phyloP scores from a whole-genome alignment of 1,140 invertebrate species.

The Leptopilina clavipes region DNA sequence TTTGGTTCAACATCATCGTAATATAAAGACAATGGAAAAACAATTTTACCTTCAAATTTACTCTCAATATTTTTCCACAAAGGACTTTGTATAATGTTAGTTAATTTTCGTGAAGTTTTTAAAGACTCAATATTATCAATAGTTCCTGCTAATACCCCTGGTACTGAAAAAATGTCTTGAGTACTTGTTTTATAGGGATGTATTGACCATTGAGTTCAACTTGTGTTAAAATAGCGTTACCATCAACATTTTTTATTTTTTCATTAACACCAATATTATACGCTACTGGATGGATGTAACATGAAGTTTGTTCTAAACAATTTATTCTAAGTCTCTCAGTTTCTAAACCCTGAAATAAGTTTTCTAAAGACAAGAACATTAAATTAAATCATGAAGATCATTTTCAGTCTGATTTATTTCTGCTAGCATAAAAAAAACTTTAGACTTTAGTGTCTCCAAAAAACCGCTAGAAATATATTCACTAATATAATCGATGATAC shows the following conservation, averaged over 20 bases:
- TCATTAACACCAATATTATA: neutral
- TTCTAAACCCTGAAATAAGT: neutral
- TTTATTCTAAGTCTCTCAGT: neutral
- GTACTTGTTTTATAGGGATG: neutral
- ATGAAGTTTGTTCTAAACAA: neutral
- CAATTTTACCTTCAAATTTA: neutral
- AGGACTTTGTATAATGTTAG: neutral
- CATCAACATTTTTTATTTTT: conserved; percentile 2
- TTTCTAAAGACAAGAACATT: neutral
- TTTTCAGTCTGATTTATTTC: neutral
- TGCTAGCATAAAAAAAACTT: neutral
- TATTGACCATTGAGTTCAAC: conserved; percentile 3
- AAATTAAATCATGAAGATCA: neutral
- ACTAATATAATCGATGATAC: neutral
- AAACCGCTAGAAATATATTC: neutral
- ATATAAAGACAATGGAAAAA: neutral
- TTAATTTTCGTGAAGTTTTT: neutral
- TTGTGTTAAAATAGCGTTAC: neutral
- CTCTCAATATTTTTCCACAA: neutral
- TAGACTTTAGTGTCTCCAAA: neutral
- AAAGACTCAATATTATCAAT: neutral
- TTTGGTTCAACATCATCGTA: conserved; percentile 15
- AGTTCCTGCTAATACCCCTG: neutral
- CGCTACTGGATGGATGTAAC: neutral
- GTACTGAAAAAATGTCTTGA: neutral